These are phyloP conservation scores for Campoplex nolae DNA, from an alignment of 2,888 invertebrate genomes.

Conservation along the genomic window DNA sequence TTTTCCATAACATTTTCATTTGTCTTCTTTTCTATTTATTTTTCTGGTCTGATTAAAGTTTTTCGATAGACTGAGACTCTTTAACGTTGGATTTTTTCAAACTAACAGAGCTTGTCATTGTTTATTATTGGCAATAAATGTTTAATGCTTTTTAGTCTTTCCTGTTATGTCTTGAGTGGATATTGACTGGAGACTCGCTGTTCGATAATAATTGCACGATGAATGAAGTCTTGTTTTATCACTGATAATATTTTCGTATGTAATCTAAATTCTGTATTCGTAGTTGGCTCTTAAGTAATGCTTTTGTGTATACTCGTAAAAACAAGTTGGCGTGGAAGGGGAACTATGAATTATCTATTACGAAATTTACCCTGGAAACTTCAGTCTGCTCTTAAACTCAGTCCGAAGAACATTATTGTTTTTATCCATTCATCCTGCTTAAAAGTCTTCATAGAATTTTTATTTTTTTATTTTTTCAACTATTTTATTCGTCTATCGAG, in stretches of 20 bases:
- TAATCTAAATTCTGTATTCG: background rate
- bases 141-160: conserved; percentile 17
- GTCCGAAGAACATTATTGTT: conserved; percentile 8
- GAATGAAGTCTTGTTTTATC: conserved; percentile 51
- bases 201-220: background rate
- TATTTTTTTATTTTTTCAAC: background rate
- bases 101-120: conserved; percentile 2
- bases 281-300: background rate
- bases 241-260: conserved; percentile 6
- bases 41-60: too few relatives aligned
- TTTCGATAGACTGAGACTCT: too few relatives aligned
- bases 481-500: conserved; percentile 1
- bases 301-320: background rate
- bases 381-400: conserved; percentile 44
- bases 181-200: conserved; percentile 26
- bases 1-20: too few relatives aligned
- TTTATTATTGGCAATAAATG: background rate
- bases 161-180: background rate
- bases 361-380: conserved; percentile 42
- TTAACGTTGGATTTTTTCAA: too few relatives aligned
- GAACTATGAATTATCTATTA: conserved; percentile 41
- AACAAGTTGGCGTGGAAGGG: background rate
- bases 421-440: background rate
- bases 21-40: too few relatives aligned
- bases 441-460: background rate